Evolutionary conservation across 2,797 vertebrate genomes (phyloP).

Genomic region (Sebastes matsubarae): DNA sequence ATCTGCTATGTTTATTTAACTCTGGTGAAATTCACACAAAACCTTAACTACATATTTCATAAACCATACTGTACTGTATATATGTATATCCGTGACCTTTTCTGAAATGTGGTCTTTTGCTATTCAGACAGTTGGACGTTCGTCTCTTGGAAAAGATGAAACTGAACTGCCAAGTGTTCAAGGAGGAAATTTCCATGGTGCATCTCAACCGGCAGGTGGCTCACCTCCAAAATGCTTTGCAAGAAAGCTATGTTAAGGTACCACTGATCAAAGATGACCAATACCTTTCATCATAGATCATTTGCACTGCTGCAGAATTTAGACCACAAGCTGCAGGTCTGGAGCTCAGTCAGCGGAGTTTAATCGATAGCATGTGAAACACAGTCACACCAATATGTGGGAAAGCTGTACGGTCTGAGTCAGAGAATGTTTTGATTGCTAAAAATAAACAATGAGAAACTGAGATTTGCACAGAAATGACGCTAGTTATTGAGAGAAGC

Average conservation of each 20-base stretch:
- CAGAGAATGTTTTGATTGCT: constrained; percentile 60
- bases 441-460: constrained; percentile 65
- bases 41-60: background rate
- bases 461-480: constrained; percentile 44
- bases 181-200: constrained; percentile 81
- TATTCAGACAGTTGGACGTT: constrained; percentile 73
- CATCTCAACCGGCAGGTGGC: constrained; percentile 73
- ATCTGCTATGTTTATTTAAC: background rate
- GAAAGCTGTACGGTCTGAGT: constrained; percentile 50
- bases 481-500: constrained; percentile 28
- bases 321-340: background rate
- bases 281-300: background rate
- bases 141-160: constrained; percentile 78
- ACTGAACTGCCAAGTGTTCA: constrained; percentile 80
- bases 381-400: constrained; percentile 52
- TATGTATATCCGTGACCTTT: background rate
- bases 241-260: constrained; percentile 62
- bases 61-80: background rate
- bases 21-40: background rate
- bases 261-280: background rate
- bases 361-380: constrained; percentile 52
- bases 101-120: constrained; percentile 4
- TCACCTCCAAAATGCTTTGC: constrained; percentile 70
- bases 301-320: background rate
- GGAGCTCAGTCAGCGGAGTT: constrained; percentile 8